These are phyloP conservation scores for Aurelia coerulea DNA, from an alignment of 30 jellyfish, hydroid and myxozoan species.

Conservation along the genomic window DNA sequence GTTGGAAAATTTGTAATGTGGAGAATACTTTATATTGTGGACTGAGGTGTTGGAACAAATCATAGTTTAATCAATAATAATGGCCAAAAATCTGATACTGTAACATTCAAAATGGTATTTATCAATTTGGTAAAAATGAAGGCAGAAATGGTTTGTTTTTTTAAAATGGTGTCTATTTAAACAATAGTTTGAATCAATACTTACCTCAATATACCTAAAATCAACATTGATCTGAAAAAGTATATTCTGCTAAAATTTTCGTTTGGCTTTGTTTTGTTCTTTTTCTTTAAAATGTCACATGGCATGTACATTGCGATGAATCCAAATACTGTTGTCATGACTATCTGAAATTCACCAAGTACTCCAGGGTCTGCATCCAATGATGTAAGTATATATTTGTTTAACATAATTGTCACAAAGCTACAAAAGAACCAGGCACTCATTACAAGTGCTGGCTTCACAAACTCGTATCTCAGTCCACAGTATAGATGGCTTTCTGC, in stretches of 20 bases:
- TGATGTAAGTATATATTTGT: conserved; percentile 82
- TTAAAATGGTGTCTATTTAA: no score
- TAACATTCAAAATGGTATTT: no score
- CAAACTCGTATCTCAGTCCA: conserved; percentile 27
- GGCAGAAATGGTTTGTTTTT: no score
- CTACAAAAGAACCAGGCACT: conserved; percentile 92
- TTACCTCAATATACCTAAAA: conserved; percentile 95
- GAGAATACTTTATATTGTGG: no score
- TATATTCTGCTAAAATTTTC: conserved; percentile 27
- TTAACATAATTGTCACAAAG: conserved; percentile 82
- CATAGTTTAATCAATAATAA: no score
- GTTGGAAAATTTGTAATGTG: no score
- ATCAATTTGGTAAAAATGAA: no score
- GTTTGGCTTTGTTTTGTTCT: conserved; percentile 4
- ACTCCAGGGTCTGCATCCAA: conserved; percentile 94
- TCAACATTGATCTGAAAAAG: conserved; percentile 82
- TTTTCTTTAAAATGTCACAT: conserved; percentile 23
- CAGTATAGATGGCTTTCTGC: neutral
- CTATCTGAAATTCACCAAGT: conserved; percentile 91
- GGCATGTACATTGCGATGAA: conserved; percentile 95
- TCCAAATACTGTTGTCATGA: conserved; percentile 91
- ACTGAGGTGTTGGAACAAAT: no score
- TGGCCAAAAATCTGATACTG: no score
- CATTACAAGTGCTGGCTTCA: conserved; percentile 79
- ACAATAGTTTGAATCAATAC: neutral